Conservation (phyloP, 2,888 invertebrate species). For the Melieria crassipennis region DNA sequence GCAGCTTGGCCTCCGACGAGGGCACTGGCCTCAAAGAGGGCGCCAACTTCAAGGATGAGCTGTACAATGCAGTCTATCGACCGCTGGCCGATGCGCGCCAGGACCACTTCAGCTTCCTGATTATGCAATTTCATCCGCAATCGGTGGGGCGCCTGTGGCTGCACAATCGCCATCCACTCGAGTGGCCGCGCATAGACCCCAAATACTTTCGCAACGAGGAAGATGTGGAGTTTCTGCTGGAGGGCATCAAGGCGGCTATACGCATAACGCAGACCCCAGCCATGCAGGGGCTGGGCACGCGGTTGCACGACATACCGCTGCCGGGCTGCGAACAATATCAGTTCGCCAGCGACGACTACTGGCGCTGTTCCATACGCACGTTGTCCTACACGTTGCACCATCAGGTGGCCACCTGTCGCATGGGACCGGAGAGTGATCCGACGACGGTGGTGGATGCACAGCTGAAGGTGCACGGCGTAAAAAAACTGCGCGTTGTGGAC, state of each 20-base stretch:
- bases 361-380: conserved; percentile 75
- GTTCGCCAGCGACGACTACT: conserved; percentile 74
- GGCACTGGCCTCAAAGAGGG: conserved; percentile 69
- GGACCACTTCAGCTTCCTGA: conserved; percentile 72
- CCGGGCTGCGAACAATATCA: conserved; percentile 68
- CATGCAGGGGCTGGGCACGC: conserved; percentile 70
- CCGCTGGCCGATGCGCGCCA: conserved; percentile 65
- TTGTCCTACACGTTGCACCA: conserved; percentile 73
- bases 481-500: conserved; percentile 73
- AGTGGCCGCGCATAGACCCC: conserved; percentile 71
- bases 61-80: conserved; percentile 70
- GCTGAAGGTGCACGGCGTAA: conserved; percentile 71
- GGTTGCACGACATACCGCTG: conserved; percentile 67
- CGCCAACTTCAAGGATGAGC: conserved; percentile 69
- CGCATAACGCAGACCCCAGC: conserved; percentile 70
- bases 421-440: conserved; percentile 74
- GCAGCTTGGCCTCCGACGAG: conserved; percentile 72
- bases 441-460: conserved; percentile 74
- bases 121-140: conserved; percentile 79
- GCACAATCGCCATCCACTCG: conserved; percentile 71
- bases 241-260: conserved; percentile 72
- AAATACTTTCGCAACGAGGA: conserved; percentile 69
- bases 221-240: conserved; percentile 69
- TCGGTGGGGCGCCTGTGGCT: conserved; percentile 77
- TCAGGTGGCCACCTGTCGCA: conserved; percentile 76